Evolutionary conservation across 2,113 vertebrate species (phyloP).

Genomic region (Limnothrissa miodon): DNA sequence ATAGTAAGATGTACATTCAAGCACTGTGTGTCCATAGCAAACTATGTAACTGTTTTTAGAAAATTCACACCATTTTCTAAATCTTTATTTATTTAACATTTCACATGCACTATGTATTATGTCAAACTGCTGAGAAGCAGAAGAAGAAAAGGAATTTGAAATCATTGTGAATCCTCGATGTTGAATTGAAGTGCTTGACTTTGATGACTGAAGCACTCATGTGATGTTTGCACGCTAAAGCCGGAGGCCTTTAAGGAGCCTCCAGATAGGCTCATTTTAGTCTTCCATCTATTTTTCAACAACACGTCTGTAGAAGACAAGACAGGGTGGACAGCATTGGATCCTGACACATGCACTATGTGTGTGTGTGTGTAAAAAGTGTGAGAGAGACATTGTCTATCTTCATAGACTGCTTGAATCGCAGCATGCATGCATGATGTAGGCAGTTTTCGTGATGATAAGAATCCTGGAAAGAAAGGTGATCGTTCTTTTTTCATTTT

Average conservation of each 20-base stretch:
- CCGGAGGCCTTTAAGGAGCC: not conserved
- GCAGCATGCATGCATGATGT: not conserved
- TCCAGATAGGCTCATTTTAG: not conserved
- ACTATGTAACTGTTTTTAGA: no score
- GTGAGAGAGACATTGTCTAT: not conserved
- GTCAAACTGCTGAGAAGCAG: not conserved
- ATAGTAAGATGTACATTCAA: no score
- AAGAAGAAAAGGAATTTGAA: not conserved
- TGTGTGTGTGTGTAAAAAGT: not conserved
- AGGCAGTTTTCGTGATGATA: not conserved
- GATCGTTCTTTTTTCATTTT: not conserved
- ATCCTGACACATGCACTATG: not conserved
- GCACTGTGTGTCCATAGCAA: no score
- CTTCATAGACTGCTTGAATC: not conserved
- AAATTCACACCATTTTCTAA: no score
- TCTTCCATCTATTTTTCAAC: not conserved
- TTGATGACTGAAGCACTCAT: not conserved
- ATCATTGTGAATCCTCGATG: not conserved
- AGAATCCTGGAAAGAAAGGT: not conserved
- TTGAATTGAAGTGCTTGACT: not conserved
- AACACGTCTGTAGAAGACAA: not conserved
- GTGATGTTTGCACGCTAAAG: not conserved
- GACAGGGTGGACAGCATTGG: not conserved
- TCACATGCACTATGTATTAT: not conserved
- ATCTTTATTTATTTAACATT: no score